A percentile compares a stretch with the other conserved stretches of the same genome.
Evolutionary conservation across 2,113 vertebrate species (phyloP).

Genomic region (Cinclus mexicanus): DNA sequence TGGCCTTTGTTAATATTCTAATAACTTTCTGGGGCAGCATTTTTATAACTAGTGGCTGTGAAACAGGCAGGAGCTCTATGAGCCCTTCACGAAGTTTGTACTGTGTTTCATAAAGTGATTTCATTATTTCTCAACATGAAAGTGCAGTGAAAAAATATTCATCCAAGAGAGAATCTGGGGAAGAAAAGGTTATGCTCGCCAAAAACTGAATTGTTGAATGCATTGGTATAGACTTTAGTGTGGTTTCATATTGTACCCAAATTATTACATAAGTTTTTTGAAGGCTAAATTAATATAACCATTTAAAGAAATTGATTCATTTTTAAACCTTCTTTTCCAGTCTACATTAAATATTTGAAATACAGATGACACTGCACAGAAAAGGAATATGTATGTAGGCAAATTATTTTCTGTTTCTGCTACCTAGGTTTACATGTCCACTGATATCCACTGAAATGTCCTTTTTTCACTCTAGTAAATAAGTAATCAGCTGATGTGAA

Average conservation of each 20-base stretch:
- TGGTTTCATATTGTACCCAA: background rate
- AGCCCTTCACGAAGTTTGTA: background rate
- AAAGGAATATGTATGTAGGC: background rate
- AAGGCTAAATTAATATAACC: background rate
- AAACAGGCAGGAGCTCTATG: background rate
- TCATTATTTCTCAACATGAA: background rate
- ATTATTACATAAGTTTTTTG: background rate
- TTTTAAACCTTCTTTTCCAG: background rate
- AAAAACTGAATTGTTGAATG: background rate
- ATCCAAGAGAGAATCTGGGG: background rate
- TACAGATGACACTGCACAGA: background rate
- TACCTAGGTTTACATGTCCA: background rate
- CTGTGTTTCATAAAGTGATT: background rate
- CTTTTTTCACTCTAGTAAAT: background rate
- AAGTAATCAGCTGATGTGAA: background rate
- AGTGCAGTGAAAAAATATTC: background rate
- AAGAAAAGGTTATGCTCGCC: background rate
- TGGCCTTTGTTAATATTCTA: background rate
- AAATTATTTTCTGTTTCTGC: background rate
- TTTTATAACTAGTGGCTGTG: background rate
- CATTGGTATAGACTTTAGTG: background rate
- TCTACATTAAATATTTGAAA: background rate
- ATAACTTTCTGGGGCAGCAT: background rate
- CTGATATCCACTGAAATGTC: background rate
- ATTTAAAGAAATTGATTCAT: background rate